phyloP scores from a whole-genome alignment of 2,113 vertebrate species.

The Platycercus adscitus region DNA sequence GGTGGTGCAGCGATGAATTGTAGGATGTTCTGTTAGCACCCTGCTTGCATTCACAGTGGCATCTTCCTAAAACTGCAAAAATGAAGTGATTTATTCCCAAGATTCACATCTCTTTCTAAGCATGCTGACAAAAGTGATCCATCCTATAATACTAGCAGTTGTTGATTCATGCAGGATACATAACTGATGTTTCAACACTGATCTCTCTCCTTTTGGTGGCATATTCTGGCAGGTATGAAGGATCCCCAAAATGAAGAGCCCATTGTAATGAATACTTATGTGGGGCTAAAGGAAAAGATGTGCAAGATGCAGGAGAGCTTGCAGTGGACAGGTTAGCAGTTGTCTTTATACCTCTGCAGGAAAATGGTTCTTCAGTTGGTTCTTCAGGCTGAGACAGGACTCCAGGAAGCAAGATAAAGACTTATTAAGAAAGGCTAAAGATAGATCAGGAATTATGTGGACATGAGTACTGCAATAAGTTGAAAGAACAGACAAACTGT shows the following conservation, averaged over 20 bases:
- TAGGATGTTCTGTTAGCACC: not conserved
- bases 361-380: not conserved
- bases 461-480: not conserved
- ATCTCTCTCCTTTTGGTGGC: not conserved
- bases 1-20: rapidly evolving
- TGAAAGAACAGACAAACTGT: not conserved
- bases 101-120: not conserved
- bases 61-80: not conserved
- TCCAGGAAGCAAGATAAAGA: not conserved
- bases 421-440: not conserved
- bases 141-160: not conserved
- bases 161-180: not conserved
- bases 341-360: not conserved
- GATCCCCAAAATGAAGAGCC: not conserved
- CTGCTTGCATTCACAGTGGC: not conserved
- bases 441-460: not conserved
- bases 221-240: not conserved
- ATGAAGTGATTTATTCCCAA: not conserved
- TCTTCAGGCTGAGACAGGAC: not conserved
- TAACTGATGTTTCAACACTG: not conserved
- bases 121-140: not conserved
- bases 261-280: rapidly evolving
- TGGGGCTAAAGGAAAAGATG: not conserved
- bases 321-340: not conserved
- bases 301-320: not conserved